Evolutionary conservation across 2,113 vertebrate species (phyloP).

Genomic region (Ibidorhyncha struthersii): DNA sequence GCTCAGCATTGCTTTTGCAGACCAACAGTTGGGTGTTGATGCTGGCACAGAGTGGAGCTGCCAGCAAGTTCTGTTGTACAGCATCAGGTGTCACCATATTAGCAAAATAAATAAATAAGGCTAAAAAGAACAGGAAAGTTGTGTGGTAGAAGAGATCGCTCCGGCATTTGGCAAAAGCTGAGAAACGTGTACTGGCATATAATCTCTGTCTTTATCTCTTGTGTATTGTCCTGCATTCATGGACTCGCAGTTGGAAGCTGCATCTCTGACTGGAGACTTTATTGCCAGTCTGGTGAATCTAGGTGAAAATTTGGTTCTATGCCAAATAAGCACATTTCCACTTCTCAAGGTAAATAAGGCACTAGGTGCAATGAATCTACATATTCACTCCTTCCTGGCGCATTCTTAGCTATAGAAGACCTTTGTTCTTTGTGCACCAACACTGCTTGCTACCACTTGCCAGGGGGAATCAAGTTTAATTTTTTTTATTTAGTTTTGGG

Average conservation of each 20-base stretch:
- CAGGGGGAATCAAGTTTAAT: background rate
- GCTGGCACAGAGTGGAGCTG: constrained; percentile 14
- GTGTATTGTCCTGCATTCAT: background rate
- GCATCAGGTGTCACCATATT: background rate
- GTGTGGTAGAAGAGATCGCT: background rate
- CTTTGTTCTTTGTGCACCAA: background rate
- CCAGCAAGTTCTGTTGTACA: background rate
- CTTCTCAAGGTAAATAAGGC: background rate
- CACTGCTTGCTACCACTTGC: background rate
- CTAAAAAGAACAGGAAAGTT: background rate
- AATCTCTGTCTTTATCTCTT: background rate
- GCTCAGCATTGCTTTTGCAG: constrained; percentile 38
- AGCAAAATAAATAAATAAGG: background rate
- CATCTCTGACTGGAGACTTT: background rate
- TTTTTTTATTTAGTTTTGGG: background rate
- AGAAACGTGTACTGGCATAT: background rate
- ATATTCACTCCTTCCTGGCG: background rate
- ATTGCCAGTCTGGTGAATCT: background rate
- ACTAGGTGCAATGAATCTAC: background rate
- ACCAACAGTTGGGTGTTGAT: background rate
- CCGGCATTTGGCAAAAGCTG: background rate
- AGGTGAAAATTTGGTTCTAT: background rate
- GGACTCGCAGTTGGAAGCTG: background rate
- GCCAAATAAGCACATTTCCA: background rate
- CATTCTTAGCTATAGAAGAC: background rate